Evolutionary conservation across 1,140 invertebrate genomes (phyloP).

Genomic region (Heliconius hewitsoni): DNA sequence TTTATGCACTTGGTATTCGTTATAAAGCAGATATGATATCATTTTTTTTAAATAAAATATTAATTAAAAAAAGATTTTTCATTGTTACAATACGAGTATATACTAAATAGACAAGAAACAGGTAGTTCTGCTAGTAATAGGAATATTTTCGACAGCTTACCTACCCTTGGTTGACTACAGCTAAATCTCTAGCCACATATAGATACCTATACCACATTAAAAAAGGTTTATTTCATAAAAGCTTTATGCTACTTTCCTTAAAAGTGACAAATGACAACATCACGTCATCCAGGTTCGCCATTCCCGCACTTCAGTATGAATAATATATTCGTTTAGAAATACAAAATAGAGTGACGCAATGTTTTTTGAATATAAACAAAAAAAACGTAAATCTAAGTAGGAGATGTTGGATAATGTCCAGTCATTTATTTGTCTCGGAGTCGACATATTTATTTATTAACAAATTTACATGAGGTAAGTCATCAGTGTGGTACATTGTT

Average conservation of each 20-base stretch:
- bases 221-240: slow-evolving; percentile 5
- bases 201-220: background rate
- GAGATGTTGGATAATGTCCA: background rate
- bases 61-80: too few relatives aligned
- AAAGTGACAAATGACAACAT: background rate
- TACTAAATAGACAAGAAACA: too few relatives aligned
- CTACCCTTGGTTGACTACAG: too few relatives aligned
- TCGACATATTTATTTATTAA: slow-evolving; percentile 8
- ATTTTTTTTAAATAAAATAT: too few relatives aligned
- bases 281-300: background rate
- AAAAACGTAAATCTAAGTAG: background rate
- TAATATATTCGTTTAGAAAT: background rate
- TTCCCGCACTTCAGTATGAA: background rate
- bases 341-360: background rate
- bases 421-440: background rate
- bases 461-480: background rate
- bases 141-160: too few relatives aligned
- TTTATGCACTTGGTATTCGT: too few relatives aligned
- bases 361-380: background rate
- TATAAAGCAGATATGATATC: too few relatives aligned
- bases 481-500: background rate
- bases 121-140: too few relatives aligned
- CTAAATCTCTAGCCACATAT: too few relatives aligned
- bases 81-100: too few relatives aligned
- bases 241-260: background rate